phyloP scores from a whole-genome alignment of 2,113 vertebrate species.

The Petroica traversi region DNA sequence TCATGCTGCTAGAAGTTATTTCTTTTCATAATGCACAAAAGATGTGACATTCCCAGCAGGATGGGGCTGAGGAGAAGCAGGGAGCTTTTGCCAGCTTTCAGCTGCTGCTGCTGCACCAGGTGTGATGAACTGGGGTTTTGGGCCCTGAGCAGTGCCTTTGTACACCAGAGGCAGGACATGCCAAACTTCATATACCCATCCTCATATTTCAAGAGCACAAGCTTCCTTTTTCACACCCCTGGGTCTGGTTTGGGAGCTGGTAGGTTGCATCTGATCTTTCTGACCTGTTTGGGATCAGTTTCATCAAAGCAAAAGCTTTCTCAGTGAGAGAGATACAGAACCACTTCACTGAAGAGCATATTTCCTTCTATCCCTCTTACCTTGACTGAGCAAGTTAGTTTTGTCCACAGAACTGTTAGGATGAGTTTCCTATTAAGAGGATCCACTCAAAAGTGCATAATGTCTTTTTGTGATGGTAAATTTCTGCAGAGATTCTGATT shows the following conservation, averaged over 20 bases:
- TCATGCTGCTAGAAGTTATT: not conserved
- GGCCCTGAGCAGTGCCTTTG: not conserved
- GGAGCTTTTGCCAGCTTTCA: not conserved
- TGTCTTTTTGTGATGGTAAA: not conserved
- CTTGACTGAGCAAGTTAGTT: not conserved
- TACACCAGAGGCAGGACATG: not conserved
- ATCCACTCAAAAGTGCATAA: not conserved
- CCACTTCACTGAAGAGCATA: not conserved
- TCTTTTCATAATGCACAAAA: not conserved
- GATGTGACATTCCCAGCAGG: not conserved
- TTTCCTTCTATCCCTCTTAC: not conserved
- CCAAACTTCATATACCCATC: not conserved
- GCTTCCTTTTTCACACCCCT: not conserved
- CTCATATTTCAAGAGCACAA: not conserved
- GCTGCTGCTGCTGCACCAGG: not conserved
- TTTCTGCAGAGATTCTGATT: not conserved
- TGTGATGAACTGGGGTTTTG: not conserved
- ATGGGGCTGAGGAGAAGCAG: not conserved
- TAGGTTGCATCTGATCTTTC: not conserved
- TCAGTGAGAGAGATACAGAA: not conserved
- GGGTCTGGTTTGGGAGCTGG: not conserved
- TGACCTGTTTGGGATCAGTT: not conserved
- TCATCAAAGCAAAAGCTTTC: not conserved
- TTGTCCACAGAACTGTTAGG: not conserved
- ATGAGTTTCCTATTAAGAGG: not conserved